Percentiles rank a stretch among this genome's conserved stretches.
Conservation (phyloP, 2,888 invertebrate species). For the Torymus texanus region DNA sequence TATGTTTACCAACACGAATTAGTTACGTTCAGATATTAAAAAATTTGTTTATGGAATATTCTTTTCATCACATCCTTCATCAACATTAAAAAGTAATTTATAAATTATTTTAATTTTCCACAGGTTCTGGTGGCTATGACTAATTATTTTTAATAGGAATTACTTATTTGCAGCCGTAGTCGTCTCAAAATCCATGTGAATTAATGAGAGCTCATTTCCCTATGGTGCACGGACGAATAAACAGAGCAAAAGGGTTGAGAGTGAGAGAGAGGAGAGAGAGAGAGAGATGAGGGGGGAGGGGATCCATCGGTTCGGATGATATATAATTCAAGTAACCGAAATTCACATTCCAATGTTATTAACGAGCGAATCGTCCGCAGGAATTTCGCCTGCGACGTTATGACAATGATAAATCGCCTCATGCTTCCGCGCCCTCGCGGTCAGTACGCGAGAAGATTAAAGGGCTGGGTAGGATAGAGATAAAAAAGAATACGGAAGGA, state of each 20-base stretch:
- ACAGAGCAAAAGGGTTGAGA: neutral
- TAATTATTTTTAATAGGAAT: no score
- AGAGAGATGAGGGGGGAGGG: conserved; percentile 19
- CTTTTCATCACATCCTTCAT: no score
- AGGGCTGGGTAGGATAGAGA: neutral
- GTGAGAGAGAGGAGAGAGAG: conserved; percentile 10
- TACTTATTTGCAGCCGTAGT: no score
- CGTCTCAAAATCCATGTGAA: no score
- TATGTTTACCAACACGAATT: no score
- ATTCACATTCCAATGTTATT: conserved; percentile 52
- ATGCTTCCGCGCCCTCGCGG: conserved; percentile 3
- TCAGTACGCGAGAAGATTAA: conserved; percentile 19
- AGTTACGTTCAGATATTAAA: no score
- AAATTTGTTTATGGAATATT: no score
- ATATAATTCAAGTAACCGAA: conserved; percentile 52
- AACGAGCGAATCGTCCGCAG: conserved; percentile 41
- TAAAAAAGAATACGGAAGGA: neutral
- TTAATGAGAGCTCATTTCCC: no score
- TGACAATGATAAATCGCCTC: conserved; percentile 51
- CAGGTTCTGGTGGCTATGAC: no score
- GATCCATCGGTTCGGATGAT: conserved; percentile 48
- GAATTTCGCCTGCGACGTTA: conserved; percentile 46
- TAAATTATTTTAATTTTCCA: no score
- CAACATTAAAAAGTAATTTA: no score
- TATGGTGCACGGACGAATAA: conserved; percentile 17